Conservation (phyloP, 2,113 vertebrate genomes). For the Carassius auratus region DNA sequence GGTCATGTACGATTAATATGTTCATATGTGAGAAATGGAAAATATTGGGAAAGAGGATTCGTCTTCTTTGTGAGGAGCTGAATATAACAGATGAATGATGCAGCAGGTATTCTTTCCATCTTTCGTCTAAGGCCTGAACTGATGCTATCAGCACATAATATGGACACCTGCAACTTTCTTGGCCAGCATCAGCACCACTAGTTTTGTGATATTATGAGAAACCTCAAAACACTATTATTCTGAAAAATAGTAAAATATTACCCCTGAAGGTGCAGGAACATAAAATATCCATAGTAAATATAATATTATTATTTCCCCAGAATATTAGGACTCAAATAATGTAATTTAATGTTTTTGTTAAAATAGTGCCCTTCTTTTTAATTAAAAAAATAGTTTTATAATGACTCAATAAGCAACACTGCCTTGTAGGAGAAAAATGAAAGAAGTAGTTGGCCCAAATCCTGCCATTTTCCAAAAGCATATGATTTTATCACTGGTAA, state of each 20-base stretch:
- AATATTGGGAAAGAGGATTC: background rate
- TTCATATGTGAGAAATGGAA: background rate
- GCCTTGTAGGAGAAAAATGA: too few species aligned
- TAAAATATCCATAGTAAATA: background rate
- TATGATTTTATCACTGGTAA: background rate
- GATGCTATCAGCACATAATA: slow-evolving; percentile 10
- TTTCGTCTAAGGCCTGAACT: background rate
- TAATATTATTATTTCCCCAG: background rate
- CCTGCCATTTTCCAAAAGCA: too few species aligned
- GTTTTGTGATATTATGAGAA: background rate
- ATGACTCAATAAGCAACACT: too few species aligned
- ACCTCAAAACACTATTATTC: background rate
- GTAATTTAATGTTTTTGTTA: too few species aligned
- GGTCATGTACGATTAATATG: background rate
- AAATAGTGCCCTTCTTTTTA: too few species aligned
- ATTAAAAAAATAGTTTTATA: too few species aligned
- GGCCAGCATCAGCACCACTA: background rate
- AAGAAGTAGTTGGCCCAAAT: too few species aligned
- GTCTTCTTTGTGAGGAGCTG: background rate
- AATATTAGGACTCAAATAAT: background rate
- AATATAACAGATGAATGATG: background rate
- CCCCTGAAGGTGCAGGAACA: background rate
- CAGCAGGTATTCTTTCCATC: background rate
- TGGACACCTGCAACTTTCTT: background rate
- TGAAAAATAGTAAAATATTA: background rate